Evolutionary conservation across 2,888 invertebrate genomes (phyloP), one percentile per base, ranked within the genome.

Genomic region (Blera fallax): DNA sequence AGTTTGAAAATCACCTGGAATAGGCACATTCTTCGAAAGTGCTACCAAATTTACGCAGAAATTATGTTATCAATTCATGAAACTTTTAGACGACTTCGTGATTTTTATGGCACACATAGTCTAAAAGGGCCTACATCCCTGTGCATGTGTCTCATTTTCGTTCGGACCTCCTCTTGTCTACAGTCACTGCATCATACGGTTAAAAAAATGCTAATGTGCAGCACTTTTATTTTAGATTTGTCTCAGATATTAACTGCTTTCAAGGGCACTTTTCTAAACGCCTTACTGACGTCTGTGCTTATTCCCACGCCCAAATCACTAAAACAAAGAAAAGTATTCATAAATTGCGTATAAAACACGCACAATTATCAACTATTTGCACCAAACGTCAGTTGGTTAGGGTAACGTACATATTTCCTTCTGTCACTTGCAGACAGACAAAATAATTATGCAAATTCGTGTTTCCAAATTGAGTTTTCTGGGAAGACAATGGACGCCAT

Each of bases 391-490:
- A 5, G 43, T 18, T 21, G 8, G 29, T 65, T n/a, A n/a, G n/a
- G n/a, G n/a, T n/a, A n/a, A n/a, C n/a, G n/a, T 16, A 64, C 37
- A 4, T 34, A 18, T 67, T 14, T 40, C 16, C 27, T 27, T 52
- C 67, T 54, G 52, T 52, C 27, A 52, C 21, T 18, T 50, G n/a
- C 43, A 67, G 52, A 40, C 67, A 54, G 69, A 40, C 43, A 14
- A 34, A 40, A 54, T 54, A 21, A 37, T 67, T 69, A 67, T 67
- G 52, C 67, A 67, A 67, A 54, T 21, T 29, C 52, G 52, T 24
- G 29, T 79, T 72, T 56, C 72, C 56, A 79, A 79, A 79, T 58
- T 64, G 56, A 79, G 73, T 79, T 79, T 40, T 79, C 54, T 27
- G 65, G 6, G 73, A 62, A 37, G 52, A 56, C 72, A 79, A 79